phyloP scores from a whole-genome alignment of 2,113 vertebrate species.

The Ophiodon elongatus region DNA sequence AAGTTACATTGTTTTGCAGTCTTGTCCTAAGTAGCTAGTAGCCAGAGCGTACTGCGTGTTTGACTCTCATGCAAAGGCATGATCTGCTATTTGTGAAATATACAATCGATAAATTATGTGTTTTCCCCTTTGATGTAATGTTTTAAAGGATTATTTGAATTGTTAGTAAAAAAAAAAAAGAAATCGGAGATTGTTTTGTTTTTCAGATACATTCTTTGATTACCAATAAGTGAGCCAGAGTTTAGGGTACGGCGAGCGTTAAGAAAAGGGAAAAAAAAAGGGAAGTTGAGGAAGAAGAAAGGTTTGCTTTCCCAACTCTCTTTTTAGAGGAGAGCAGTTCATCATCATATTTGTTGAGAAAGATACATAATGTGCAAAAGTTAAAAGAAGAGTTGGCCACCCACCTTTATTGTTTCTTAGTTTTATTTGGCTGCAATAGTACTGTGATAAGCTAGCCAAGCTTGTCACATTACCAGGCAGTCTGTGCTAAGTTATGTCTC shows the following conservation, averaged over 20 bases:
- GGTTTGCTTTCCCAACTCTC: neutral
- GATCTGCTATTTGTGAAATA: neutral
- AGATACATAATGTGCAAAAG: slow-evolving; percentile 11
- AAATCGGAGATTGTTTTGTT: neutral
- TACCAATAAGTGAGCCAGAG: neutral
- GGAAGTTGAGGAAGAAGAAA: neutral
- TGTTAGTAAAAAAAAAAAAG: neutral
- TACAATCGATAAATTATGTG: neutral
- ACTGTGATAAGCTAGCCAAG: slow-evolving; percentile 39
- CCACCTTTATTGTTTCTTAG: slow-evolving; percentile 65
- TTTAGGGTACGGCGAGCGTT: neutral
- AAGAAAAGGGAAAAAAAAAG: neutral
- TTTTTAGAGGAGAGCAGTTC: slow-evolving; percentile 18
- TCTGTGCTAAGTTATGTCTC: slow-evolving; percentile 44
- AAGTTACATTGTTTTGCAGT: neutral
- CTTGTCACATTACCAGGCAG: slow-evolving; percentile 42
- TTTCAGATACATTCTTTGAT: neutral
- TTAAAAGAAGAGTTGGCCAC: slow-evolving; percentile 34
- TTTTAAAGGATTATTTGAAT: neutral
- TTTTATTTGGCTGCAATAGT: slow-evolving; percentile 53
- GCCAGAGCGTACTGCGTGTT: neutral
- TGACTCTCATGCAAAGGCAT: neutral
- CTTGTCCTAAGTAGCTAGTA: slow-evolving; percentile 4
- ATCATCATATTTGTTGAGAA: slow-evolving; percentile 10
- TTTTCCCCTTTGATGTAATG: neutral